Evolutionary conservation across 2,888 invertebrate genomes (phyloP).

Genomic region (Scaptomyza cyrtandrae): DNA sequence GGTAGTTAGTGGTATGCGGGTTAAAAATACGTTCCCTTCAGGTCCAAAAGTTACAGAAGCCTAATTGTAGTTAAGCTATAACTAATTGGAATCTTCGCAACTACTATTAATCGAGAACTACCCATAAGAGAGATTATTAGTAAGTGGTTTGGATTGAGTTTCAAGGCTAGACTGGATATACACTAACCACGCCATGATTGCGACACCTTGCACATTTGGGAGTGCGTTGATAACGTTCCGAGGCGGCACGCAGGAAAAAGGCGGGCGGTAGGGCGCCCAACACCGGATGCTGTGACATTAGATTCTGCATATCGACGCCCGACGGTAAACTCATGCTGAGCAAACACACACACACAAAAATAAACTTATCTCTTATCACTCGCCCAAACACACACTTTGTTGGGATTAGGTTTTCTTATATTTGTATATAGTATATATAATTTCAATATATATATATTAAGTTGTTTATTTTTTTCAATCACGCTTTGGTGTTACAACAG

Average conservation of each 20-base stretch:
- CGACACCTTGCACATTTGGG: conserved; percentile 99
- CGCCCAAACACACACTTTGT: conserved; percentile 14
- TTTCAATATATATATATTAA: not conserved
- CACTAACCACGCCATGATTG: conserved; percentile 98
- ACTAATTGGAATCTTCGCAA: no score
- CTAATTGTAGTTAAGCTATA: not conserved
- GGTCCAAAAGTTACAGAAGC: not conserved
- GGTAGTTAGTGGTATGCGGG: no score
- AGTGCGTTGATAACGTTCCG: conserved; percentile 96
- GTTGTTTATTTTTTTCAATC: not conserved
- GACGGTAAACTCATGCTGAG: conserved; percentile 91
- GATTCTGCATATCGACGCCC: conserved; percentile 93
- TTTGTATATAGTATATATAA: conserved; percentile 10
- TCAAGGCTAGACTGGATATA: not conserved
- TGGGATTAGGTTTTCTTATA: conserved; percentile 23
- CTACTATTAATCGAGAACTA: not conserved
- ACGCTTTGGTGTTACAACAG: conserved; percentile 4
- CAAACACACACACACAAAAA: conserved; percentile 1
- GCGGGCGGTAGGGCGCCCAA: conserved; percentile 92
- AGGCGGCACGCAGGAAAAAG: conserved; percentile 94
- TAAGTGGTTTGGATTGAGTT: not conserved
- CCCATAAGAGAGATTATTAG: not conserved
- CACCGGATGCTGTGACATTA: conserved; percentile 94
- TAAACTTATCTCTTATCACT: not conserved
- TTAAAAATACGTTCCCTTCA: no score